Percentiles rank a stretch among this genome's conserved stretches.
Conservation (phyloP, 2,113 vertebrate species). For the Myanophis thanlyinensis region DNA sequence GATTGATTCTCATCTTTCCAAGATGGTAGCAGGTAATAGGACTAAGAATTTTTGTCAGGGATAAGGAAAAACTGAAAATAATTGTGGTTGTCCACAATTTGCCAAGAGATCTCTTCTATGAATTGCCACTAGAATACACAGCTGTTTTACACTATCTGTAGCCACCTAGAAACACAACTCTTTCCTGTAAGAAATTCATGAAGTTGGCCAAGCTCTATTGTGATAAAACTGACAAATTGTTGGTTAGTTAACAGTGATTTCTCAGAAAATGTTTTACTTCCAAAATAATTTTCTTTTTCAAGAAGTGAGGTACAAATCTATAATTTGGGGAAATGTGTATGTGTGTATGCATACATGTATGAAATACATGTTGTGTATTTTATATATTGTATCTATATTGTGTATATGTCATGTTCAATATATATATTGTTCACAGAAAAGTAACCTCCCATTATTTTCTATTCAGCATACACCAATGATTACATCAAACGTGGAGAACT, state of each 20-base stretch:
- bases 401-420: not conserved
- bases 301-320: not conserved
- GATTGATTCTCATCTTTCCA: conserved; percentile 19
- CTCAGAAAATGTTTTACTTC: not conserved
- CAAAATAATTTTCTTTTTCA: not conserved
- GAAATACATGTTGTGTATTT: not conserved
- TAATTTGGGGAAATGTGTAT: not conserved
- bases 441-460: not conserved
- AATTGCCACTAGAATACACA: not conserved
- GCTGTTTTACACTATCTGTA: not conserved
- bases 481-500: conserved; percentile 31
- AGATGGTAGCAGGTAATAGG: not conserved
- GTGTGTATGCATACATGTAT: not conserved
- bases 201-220: not conserved
- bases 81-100: not conserved
- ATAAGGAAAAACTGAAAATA: not conserved
- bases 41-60: not conserved
- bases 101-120: not conserved
- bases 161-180: not conserved
- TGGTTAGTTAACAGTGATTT: not conserved
- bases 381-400: not conserved
- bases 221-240: not conserved
- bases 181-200: not conserved
- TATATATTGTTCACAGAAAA: not conserved
- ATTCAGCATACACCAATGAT: not conserved